Base-by-base conservation (phyloP, 2,888 invertebrate species). In the Tuberolachnus salignus region DNA sequence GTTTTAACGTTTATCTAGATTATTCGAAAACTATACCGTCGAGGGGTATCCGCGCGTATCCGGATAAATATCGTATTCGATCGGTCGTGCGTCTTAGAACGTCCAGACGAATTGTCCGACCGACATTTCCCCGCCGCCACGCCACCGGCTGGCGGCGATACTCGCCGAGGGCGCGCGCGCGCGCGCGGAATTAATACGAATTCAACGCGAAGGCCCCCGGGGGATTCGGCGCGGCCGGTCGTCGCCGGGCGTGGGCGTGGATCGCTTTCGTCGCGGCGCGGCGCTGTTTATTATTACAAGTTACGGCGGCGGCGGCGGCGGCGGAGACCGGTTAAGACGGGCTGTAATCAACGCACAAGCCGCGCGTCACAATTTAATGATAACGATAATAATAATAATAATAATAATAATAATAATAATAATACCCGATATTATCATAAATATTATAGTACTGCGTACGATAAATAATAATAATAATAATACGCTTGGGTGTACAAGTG, bases 241-340 rank as follows among this genome's bases (percentile, higher is more conserved):
- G 67, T 66, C 75, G 75, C n/a, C n/a, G n/a, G n/a, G n/a, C 75
- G 75, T 75, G 75, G 67, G 75, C 67, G 75, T 75, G 75, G 67
- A 75, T 67, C 75, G 67, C 57, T 75, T 75, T 75, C 66, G 57
- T 57, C 75, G 75, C 64, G 53, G 57, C 55, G 51, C 75, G 66
- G 67, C 73, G 21, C 73, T 16, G 73, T 64, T 75, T 67, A 75
- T 75, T 75, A 75, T 75, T 75, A 75, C 75, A 67, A 75, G 75
- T 75, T 75, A 75, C 75, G 10, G 66, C 74, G 42, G 42, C 42
- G 44, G 63, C 63, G 63, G 55, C 55, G n/a, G n/a, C 55, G 72
- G 74, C 55, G 74, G 51, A 53, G 74, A 75, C 75, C 75, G 66
- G 75, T 75, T 75, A 75, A 67, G 55, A 66, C 46, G 75, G 67